Evolutionary conservation across 1,140 invertebrate genomes (phyloP).

Genomic region (Atta colombica): DNA sequence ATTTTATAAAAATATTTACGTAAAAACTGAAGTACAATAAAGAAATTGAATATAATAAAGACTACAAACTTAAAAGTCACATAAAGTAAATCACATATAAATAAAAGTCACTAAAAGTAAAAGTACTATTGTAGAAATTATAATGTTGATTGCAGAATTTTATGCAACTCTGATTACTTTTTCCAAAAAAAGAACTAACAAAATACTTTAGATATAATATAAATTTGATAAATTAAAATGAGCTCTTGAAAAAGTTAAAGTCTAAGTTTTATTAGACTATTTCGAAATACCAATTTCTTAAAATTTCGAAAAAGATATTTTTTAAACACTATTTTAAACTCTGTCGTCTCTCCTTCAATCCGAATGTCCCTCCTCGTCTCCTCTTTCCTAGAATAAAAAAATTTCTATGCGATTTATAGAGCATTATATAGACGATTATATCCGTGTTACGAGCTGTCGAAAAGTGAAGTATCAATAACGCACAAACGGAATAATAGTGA

Average conservation of each 20-base stretch:
- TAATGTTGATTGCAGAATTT: background rate
- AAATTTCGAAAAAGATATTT: slow-evolving; percentile 3
- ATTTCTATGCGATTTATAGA: background rate
- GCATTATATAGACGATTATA: slow-evolving; percentile 39
- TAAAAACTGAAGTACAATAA: background rate
- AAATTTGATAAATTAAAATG: background rate
- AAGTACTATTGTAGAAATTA: background rate
- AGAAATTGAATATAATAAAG: background rate
- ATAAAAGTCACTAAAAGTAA: too few species aligned
- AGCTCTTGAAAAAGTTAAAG: background rate
- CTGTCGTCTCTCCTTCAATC: background rate
- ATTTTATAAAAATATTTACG: background rate
- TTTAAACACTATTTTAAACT: background rate
- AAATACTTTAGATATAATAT: background rate
- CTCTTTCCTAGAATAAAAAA: background rate
- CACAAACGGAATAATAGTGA: slow-evolving; percentile 67
- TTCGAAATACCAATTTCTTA: background rate
- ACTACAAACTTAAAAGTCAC: too few species aligned
- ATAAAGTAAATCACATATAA: too few species aligned
- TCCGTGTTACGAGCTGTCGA: slow-evolving; percentile 62
- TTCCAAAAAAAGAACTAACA: background rate
- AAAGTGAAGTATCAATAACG: slow-evolving; percentile 69
- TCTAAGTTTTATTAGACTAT: background rate
- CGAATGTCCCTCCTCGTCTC: background rate
- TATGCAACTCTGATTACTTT: background rate